Evolutionary conservation across 30 jellyfish, hydroid and myxozoan genomes (phyloP), one percentile per base, ranked within the genome.

Genomic region (Sanderia malayensis): DNA sequence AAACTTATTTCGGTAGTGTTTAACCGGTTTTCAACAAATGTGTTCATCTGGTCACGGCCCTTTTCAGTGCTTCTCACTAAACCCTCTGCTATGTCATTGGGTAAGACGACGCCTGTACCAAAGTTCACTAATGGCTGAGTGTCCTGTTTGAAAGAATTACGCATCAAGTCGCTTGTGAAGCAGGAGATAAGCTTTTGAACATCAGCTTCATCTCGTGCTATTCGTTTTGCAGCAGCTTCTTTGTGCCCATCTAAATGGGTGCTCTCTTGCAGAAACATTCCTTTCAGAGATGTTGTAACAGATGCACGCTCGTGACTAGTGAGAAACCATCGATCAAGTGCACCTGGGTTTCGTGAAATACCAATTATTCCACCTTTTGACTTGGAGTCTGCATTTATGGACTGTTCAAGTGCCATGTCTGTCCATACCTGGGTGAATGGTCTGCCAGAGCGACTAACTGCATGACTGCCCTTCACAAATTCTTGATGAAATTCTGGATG

Each of bases 341-440:
- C 70, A 26, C 70, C 70, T 58, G 70, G 70, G 17, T 31, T 26
- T 31, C 23, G 70, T 4, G 70, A 58, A 0, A 58, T 58, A 58
- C 70, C 70, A 58, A 58, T 58, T 17, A 58, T 58, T 15, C 70
- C 70, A 58, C 70, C 70, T 31, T 58, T 58, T 2, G 70, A 58
- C 23, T 58, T 2, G n/a, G 70, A 58, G 23, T 58, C 70, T 26
- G 31, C 31, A 58, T 58, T 58, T 26, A 58, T 58, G 4, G 70
- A 58, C 70, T 58, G 70, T 58, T 18, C 70, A 15, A 58, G 70
- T 10, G 70, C 70, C 70, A 58, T 58, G 70, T 58, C 70, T 15
- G 70, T 58, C 32, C 32, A 58, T 58, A 58, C 70, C 23, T 58
- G 70, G 33, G 70, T 0, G 23, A 63, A 63, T 7, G 76, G 59